Evolutionary conservation across 2,113 vertebrate genomes (phyloP).

Genomic region (Herpetotheres cachinnans): DNA sequence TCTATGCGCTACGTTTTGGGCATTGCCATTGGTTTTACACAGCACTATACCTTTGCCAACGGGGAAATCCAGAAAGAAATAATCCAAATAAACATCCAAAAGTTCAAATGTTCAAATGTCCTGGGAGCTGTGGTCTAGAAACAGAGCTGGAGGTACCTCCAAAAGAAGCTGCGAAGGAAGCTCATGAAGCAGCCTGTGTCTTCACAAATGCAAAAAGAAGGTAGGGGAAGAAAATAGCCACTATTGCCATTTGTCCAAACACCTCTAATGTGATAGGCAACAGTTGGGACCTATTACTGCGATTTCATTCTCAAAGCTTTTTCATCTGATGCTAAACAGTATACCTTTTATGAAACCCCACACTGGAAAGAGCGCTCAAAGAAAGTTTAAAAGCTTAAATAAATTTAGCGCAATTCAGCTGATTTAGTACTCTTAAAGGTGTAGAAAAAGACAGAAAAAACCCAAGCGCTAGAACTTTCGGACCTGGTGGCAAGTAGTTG

Average conservation of each 20-base stretch:
- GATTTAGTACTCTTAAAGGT: not conserved
- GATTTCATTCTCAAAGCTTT: not conserved
- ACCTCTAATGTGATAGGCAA: not conserved
- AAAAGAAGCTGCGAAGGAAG: not conserved
- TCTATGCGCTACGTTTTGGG: not conserved
- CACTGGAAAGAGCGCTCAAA: not conserved
- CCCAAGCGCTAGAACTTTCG: accelerated
- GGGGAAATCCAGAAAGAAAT: not conserved
- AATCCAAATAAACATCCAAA: not conserved
- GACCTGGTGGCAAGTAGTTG: not conserved
- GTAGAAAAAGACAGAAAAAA: not conserved
- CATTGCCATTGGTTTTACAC: not conserved
- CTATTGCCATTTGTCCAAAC: not conserved
- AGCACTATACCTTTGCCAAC: not conserved
- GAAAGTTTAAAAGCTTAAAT: not conserved
- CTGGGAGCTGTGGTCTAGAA: not conserved
- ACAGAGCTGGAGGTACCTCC: not conserved
- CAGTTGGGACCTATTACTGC: not conserved
- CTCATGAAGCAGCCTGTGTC: accelerated
- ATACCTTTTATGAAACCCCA: not conserved
- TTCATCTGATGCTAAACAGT: not conserved
- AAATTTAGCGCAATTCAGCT: not conserved
- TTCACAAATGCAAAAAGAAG: not conserved
- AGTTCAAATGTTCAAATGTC: too few relatives aligned
- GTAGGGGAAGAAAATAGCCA: not conserved